Percentiles rank a stretch among this genome's conserved stretches.
phyloP scores from a whole-genome alignment of 2,888 invertebrate species.

The Anaspis maculata region DNA sequence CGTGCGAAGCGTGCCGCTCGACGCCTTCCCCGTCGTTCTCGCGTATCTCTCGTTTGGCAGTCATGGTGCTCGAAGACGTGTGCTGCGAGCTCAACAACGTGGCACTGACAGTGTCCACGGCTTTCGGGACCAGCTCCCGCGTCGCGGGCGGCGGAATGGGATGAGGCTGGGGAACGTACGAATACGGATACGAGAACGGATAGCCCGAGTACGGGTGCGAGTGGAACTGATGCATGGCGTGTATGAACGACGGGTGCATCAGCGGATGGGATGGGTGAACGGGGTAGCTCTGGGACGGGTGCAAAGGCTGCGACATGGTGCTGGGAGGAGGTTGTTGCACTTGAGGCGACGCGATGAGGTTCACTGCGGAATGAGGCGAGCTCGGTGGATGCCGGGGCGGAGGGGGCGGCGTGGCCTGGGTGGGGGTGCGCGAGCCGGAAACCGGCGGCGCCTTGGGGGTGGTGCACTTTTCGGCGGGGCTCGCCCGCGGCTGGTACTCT shows the following conservation, averaged over 20 bases:
- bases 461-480: conserved; percentile 34
- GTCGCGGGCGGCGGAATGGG: conserved; percentile 57
- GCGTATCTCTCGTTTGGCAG: conserved; percentile 52
- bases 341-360: conserved; percentile 50
- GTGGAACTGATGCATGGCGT: conserved; percentile 51
- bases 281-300: conserved; percentile 56
- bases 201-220: conserved; percentile 63
- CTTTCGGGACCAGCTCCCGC: conserved; percentile 27
- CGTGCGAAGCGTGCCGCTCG: conserved; percentile 55
- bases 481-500: conserved; percentile 47
- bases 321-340: conserved; percentile 51
- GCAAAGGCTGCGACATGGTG: conserved; percentile 48
- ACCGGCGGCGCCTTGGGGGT: conserved; percentile 33
- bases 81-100: conserved; percentile 62
- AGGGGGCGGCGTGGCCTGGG: conserved; percentile 39
- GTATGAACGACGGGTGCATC: conserved; percentile 59
- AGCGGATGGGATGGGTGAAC: conserved; percentile 67
- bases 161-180: conserved; percentile 67
- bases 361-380: conserved; percentile 51
- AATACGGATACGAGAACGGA: conserved; percentile 62
- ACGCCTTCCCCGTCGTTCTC: conserved; percentile 35
- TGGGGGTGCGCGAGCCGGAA: conserved; percentile 31
- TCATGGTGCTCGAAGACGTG: conserved; percentile 63
- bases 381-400: conserved; percentile 42
- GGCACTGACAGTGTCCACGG: conserved; percentile 51